Evolutionary conservation across 2,888 invertebrate species (phyloP), one percentile per base, ranked within the genome.

Genomic region (Thereva nobilitata): DNA sequence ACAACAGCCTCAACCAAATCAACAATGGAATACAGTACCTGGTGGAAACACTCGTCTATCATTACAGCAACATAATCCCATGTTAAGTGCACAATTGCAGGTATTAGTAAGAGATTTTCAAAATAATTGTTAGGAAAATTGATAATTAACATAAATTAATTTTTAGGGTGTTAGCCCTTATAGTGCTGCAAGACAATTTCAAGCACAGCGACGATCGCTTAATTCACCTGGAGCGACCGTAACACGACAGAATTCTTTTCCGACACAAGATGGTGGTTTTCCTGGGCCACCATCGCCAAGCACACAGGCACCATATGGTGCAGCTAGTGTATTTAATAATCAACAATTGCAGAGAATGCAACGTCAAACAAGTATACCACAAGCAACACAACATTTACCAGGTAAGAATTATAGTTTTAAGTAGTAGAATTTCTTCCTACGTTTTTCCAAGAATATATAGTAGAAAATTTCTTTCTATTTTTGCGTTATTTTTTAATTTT

Each of bases 51-150:
- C 72, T 64, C 67, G 77, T 70, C 53, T 90, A 73, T 86, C 86
- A 67, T 83, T 88, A 68, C 89, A 90, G 75, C 90, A 90, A 79
- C 89, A 93, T 80, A 93, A 94, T 82, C 92, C 94, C 40, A 93
- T 95, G 93, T 85, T 95, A 75, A 91, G 89, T 82, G 90, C 91
- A 73, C 92, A 92, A 81, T 83, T 92, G 75, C 89, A 89, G 77
- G 91, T 91, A 82, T 23, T 23, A 86, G 86, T 73, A 54, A 47
- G 5, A n/a, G 42, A 12, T 42, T 52, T 63, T 47, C 34, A 8
- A 34, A 49, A 35, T 45, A n/a, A 47, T 34, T 64, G 42, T 64
- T 10, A 52, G 23, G 35, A 8, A 3, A 42, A 10, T 34, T 5
- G 7, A 44, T 44, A 7, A n/a, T 35, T 42, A 8, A 23, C 5